Evolutionary conservation across 1,140 invertebrate species (phyloP).

Genomic region (Drosophila sp.): DNA sequence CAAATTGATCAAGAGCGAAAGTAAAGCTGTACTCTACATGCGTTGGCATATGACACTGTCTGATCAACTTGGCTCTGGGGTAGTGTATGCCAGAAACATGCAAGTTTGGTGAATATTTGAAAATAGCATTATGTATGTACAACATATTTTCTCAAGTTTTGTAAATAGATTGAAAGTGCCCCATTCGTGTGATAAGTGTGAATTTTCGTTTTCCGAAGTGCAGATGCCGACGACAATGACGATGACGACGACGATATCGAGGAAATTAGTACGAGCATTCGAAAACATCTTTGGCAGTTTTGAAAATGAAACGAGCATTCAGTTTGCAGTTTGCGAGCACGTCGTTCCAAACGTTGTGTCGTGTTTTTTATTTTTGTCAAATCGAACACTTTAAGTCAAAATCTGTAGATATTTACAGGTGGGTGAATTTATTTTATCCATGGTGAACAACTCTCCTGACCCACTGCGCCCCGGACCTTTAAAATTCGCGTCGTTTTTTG

Average conservation of each 20-base stretch:
- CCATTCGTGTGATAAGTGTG: conserved; percentile 58
- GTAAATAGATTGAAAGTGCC: conserved; percentile 73
- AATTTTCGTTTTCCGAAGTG: conserved; percentile 46
- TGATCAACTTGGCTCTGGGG: conserved; percentile 1
- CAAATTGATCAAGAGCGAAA: conserved; percentile 49
- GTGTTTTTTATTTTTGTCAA: conserved; percentile 10
- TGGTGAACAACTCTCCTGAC: background rate
- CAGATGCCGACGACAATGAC: background rate
- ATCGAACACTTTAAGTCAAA: conserved; percentile 52
- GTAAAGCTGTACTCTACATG: conserved; percentile 50
- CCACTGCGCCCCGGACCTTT: conserved; percentile 12
- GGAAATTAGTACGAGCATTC: conserved; percentile 28
- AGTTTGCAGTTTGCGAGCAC: conserved; percentile 51
- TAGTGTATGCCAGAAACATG: conserved; percentile 47
- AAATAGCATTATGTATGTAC: conserved; percentile 46
- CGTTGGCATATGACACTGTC: conserved; percentile 26
- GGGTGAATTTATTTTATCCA: conserved; percentile 54
- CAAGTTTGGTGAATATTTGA: conserved; percentile 42
- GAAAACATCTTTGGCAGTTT: conserved; percentile 53
- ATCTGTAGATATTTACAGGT: conserved; percentile 67
- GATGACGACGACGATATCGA: conserved; percentile 15
- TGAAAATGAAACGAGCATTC: conserved; percentile 54
- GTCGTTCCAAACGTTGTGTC: conserved; percentile 35
- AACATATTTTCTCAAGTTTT: conserved; percentile 62
- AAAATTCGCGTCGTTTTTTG: background rate